Conservation (phyloP, 1,140 invertebrate species). For the Pseudomyrmex flavicornis region DNA sequence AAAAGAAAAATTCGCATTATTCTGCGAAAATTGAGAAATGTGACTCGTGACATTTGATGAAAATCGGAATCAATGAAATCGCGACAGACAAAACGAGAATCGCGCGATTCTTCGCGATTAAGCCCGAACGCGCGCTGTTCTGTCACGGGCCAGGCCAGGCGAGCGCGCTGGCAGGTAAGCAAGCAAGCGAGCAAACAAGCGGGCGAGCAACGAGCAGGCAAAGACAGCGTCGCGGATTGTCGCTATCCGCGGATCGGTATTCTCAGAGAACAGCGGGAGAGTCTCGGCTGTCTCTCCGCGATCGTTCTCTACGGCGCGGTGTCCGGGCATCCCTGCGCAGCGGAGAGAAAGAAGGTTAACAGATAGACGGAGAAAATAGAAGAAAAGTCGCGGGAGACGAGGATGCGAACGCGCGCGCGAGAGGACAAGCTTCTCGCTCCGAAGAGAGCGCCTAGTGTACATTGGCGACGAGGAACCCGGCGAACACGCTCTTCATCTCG, state of each 20-base stretch:
- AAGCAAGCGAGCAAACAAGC: too few species aligned
- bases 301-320: conserved; percentile 19
- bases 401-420: conserved; percentile 33
- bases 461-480: conserved; percentile 74
- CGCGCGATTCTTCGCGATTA: not conserved
- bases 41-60: not conserved
- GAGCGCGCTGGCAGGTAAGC: too few species aligned
- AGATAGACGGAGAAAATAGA: conserved; percentile 43
- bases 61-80: conserved; percentile 3
- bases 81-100: not conserved
- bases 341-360: conserved; percentile 23
- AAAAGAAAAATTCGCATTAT: not conserved
- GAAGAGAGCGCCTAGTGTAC: conserved; percentile 75
- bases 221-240: conserved; percentile 2
- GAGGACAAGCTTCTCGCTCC: conserved; percentile 68
- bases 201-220: too few species aligned
- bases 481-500: conserved; percentile 65
- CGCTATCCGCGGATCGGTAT: conserved; percentile 14
- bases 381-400: conserved; percentile 38
- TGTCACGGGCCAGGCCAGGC: not conserved
- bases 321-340: not conserved
- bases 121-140: not conserved
- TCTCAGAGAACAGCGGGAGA: conserved; percentile 11
- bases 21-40: conserved; percentile 2
- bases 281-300: conserved; percentile 14